phyloP scores from a whole-genome alignment of 1,140 invertebrate species.

The Apis dorsata region DNA sequence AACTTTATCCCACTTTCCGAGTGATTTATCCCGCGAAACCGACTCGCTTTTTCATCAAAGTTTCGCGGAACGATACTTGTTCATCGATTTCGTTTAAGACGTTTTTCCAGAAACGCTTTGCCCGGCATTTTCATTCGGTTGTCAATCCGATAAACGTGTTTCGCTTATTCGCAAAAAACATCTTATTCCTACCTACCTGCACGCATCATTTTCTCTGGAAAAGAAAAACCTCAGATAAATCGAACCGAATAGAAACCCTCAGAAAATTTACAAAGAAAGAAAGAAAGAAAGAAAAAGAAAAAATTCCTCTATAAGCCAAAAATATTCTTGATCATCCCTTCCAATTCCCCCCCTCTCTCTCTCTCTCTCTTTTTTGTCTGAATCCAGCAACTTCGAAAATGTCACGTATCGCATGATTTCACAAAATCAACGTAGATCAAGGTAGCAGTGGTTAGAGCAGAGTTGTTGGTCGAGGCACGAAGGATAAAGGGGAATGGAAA shows the following conservation, averaged over 20 bases:
- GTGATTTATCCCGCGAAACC: too few relatives aligned
- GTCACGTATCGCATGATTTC: background rate
- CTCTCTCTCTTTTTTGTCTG: too few relatives aligned
- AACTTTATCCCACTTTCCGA: too few relatives aligned
- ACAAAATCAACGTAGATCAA: background rate
- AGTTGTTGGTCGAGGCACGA: too few relatives aligned
- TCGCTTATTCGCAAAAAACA: background rate
- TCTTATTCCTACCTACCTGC: background rate
- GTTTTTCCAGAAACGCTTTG: background rate
- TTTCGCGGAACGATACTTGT: background rate
- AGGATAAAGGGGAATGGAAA: background rate
- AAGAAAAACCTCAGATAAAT: background rate
- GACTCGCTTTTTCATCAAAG: background rate
- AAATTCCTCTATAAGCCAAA: too few relatives aligned
- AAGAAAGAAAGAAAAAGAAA: too few relatives aligned
- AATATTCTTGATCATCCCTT: too few relatives aligned
- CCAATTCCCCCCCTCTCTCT: too few relatives aligned
- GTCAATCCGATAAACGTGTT: slow-evolving; percentile 17
- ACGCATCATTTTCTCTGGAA: too few relatives aligned
- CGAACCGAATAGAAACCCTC: background rate
- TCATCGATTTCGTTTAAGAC: background rate
- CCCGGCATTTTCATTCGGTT: background rate
- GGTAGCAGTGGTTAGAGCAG: background rate
- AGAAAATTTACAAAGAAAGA: background rate
- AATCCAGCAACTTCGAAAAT: background rate